phyloP scores from a whole-genome alignment of 2,797 vertebrate genomes.

The Tarsius wallacei region DNA sequence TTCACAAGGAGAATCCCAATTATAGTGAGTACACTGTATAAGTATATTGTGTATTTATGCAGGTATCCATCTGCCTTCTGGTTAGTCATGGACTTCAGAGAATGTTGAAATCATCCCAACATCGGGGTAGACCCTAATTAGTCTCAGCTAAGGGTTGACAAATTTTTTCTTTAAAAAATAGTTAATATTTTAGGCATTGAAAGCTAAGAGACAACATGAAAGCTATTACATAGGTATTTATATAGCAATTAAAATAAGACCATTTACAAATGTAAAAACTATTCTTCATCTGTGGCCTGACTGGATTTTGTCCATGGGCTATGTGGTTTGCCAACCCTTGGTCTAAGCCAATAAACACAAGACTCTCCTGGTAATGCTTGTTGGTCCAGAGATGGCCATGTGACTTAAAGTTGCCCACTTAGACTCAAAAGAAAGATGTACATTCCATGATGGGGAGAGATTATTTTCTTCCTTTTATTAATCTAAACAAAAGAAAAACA shows the following conservation, averaged over 20 bases:
- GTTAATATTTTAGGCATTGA: conserved; percentile 1
- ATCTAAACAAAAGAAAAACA: not conserved
- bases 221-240: not conserved
- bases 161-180: not conserved
- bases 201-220: not conserved
- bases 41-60: not conserved
- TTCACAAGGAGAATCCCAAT: not conserved
- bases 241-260: not conserved
- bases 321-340: not conserved
- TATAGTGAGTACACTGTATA: no score
- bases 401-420: not conserved
- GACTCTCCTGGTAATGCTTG: not conserved
- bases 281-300: not conserved
- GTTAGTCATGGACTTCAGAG: not conserved
- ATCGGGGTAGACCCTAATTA: not conserved
- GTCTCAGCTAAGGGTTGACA: not conserved
- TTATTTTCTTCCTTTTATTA: not conserved
- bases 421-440: conserved; percentile 12
- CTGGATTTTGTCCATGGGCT: not conserved
- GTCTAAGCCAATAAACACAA: not conserved
- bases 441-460: not conserved
- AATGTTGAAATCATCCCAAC: not conserved
- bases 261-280: not conserved
- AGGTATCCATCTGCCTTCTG: not conserved
- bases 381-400: not conserved